Percentiles rank a stretch among this genome's conserved stretches.
Conservation (phyloP, 2,888 invertebrate species). For the Listrodromus nycthemerus region DNA sequence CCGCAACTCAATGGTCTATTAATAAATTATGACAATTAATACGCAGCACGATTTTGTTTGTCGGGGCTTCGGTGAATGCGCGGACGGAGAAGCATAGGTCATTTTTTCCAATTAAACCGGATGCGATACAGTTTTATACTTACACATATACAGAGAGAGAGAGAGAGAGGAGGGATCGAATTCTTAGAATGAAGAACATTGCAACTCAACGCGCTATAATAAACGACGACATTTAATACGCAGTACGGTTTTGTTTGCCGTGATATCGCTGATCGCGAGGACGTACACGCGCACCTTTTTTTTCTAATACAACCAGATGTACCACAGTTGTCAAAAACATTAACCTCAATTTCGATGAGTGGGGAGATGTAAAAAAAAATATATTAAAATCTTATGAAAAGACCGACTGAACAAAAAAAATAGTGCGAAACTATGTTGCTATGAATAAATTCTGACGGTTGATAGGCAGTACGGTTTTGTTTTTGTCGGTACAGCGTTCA, state of each 20-base stretch:
- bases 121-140: not conserved
- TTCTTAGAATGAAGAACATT: constrained; percentile 8
- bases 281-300: not conserved
- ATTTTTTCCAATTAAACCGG: not conserved
- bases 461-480: constrained; percentile 34
- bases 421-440: constrained; percentile 13
- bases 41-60: constrained; percentile 29
- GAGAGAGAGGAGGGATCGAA: constrained; percentile 13
- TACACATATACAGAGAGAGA: constrained; percentile 34
- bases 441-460: constrained; percentile 60
- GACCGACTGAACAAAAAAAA: not conserved
- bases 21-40: constrained; percentile 60
- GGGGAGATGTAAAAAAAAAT: not conserved
- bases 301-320: not conserved
- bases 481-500: not conserved
- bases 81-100: not conserved
- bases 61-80: not conserved
- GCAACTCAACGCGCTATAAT: constrained; percentile 49
- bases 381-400: too few species aligned
- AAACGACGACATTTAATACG: constrained; percentile 51
- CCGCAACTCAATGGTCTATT: constrained; percentile 38
- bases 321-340: too few species aligned
- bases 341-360: too few species aligned
- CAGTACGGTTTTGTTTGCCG: constrained; percentile 26
- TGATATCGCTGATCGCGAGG: not conserved